A percentile compares a stretch with the other conserved stretches of the same genome.
These are phyloP conservation scores for Vanessa cardui DNA, from an alignment of 2,888 invertebrate genomes.

Conservation along the genomic window DNA sequence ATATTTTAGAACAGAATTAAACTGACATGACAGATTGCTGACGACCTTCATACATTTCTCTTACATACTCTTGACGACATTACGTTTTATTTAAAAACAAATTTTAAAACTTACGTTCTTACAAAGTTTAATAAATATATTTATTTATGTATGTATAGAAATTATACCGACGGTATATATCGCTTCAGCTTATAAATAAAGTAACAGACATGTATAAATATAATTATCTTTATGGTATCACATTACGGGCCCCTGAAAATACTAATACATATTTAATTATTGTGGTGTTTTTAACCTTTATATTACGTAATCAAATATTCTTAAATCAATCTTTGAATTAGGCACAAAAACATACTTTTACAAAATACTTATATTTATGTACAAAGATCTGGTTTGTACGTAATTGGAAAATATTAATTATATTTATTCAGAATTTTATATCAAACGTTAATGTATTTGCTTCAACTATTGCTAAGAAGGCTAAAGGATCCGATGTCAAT, in stretches of 20 bases:
- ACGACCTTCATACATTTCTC: background rate
- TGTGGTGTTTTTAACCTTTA: no score
- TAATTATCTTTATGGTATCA: no score
- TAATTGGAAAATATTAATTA: background rate
- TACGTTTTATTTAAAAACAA: background rate
- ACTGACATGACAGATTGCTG: background rate
- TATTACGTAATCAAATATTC: no score
- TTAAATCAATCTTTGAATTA: no score
- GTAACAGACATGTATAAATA: no score
- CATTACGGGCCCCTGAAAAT: no score
- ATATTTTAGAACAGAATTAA: background rate
- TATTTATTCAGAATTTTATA: background rate
- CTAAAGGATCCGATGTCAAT: conserved; percentile 5
- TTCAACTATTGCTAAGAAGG: background rate
- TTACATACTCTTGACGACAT: background rate
- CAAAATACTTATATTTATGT: no score
- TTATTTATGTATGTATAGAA: no score
- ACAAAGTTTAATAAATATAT: background rate
- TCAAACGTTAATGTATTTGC: background rate
- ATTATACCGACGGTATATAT: no score
- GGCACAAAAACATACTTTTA: no score
- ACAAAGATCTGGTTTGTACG: background rate
- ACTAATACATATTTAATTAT: no score
- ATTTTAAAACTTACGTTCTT: background rate
- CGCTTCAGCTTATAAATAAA: no score